Evolutionary conservation across 2,797 vertebrate genomes (phyloP), one percentile per base, ranked within the genome.

Genomic region (Pipistrellus kuhlii): DNA sequence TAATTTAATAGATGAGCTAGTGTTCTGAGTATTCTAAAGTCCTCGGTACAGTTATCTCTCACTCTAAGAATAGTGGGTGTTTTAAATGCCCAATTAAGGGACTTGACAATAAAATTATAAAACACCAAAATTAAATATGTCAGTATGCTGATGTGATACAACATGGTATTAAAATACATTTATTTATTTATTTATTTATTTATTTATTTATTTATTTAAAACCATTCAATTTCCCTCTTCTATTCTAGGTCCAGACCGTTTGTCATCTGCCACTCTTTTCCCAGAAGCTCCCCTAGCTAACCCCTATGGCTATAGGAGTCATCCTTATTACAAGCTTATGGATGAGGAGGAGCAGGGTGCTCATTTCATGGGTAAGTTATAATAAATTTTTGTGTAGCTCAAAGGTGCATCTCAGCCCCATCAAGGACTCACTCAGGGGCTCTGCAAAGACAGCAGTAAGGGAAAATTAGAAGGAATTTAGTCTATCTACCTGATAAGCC

Each of bases 21-120:
- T 71, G 3, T 91, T 88, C 59, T 68, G 32, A 85, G 8, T 27
- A 66, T 82, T 81, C 14, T 41, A 13, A 91, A 69, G 23, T 80
- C 53, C 57, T 14, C 13, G 8, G 21, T 57, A 38, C 1, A 81
- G 41, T 91, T 85, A 18, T 2, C 21, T 71, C 5, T 93, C 85
- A 81, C 3, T 55, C 0, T 82, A 64, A 72, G 53, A 57, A 77
- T 17, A 25, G 18, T 48, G n/a, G 21, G 7, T 85, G 8, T 57
- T 91, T 92, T 85, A 27, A 85, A 82, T 82, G 35, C 21, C n/a
- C 59, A 0, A 0, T 57, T 88, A 72, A 88, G 3, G 20, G 27
- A 53, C 27, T 17, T 66, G 68, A 80, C 25, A 23, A 77, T 84
- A 75, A 80, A 68, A 78, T 66, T 84, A 13, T 35, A 81, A 90